These are phyloP conservation scores for Triplophysa yarkandensis DNA, from an alignment of 2,797 vertebrate species.

Conservation along the genomic window DNA sequence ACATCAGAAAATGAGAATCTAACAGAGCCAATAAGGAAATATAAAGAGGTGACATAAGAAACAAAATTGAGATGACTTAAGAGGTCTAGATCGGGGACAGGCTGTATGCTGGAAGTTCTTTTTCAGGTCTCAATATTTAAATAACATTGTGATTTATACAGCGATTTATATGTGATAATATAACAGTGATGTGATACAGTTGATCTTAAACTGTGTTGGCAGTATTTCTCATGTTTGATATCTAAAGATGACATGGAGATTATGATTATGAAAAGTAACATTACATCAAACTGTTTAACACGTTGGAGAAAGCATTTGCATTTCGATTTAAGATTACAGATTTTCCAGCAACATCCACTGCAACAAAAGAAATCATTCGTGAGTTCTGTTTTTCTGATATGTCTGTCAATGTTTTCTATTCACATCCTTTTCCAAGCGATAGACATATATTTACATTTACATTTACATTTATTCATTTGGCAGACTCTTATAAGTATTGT, in stretches of 20 bases:
- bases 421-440: constrained; percentile 27
- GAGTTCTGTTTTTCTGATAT: constrained; percentile 2
- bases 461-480: too few relatives aligned
- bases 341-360: too few relatives aligned
- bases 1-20: constrained; percentile 16
- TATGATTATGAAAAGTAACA: too few relatives aligned
- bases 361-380: neutral
- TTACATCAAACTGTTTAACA: too few relatives aligned
- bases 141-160: too few relatives aligned
- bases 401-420: constrained; percentile 16
- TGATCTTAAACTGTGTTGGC: constrained; percentile 12
- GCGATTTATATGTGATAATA: too few relatives aligned
- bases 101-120: neutral
- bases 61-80: constrained; percentile 24
- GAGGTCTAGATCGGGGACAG: neutral
- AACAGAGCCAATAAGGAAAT: constrained; percentile 32
- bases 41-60: constrained; percentile 24
- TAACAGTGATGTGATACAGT: constrained; percentile 46
- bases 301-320: too few relatives aligned
- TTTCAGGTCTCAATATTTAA: constrained; percentile 5
- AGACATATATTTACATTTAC: constrained; percentile 28
- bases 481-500: too few relatives aligned
- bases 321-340: neutral
- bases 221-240: too few relatives aligned
- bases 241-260: too few relatives aligned